Percentiles rank a stretch among this genome's conserved stretches.
phyloP scores from a whole-genome alignment of 2,888 invertebrate species.

The Chalcis sispes region DNA sequence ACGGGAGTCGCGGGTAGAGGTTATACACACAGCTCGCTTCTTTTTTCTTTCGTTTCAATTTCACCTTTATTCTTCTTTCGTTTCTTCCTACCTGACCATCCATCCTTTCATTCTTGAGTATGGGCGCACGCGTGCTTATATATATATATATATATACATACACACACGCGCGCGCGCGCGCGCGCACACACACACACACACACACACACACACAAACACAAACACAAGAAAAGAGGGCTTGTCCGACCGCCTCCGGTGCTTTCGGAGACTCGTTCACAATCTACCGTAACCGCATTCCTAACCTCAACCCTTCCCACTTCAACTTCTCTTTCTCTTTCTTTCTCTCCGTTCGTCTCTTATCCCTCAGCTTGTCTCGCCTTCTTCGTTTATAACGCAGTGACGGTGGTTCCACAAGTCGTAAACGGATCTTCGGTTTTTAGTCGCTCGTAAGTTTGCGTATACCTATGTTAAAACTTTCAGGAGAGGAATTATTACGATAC shows the following conservation, averaged over 20 bases:
- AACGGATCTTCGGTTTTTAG: conserved; percentile 1
- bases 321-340: background rate
- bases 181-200: too few relatives aligned
- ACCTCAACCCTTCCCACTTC: conserved; percentile 41
- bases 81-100: background rate
- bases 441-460: conserved; percentile 4
- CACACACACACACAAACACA: background rate
- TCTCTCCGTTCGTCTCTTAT: too few relatives aligned
- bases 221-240: background rate
- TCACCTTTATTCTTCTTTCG: background rate
- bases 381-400: conserved; percentile 13
- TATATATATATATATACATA: too few relatives aligned
- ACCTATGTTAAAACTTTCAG: background rate
- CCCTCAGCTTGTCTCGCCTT: conserved; percentile 1
- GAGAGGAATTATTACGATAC: conserved; percentile 4
- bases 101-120: background rate
- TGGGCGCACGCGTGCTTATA: too few relatives aligned
- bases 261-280: conserved; percentile 45
- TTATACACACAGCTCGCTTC: background rate
- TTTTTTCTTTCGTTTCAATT: conserved; percentile 4
- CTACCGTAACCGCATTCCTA: conserved; percentile 72
- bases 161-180: background rate
- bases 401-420: background rate
- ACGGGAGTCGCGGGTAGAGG: background rate
- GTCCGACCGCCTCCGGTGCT: background rate